Conservation (phyloP, 1,140 invertebrate genomes). For the Sesamia nonagrioides region DNA sequence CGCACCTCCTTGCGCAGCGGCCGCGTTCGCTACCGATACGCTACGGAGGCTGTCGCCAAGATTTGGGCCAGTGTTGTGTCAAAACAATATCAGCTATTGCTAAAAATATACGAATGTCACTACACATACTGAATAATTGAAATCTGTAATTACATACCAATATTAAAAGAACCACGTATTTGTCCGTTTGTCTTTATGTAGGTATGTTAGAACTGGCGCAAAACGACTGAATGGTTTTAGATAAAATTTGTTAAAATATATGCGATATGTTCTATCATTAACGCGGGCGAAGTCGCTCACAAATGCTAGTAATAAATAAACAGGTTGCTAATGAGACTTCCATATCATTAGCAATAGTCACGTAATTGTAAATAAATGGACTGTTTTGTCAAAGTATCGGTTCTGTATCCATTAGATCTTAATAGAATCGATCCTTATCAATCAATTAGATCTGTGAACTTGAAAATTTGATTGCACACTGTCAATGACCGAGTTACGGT, state of each 20-base stretch:
- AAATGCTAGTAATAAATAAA: slow-evolving; percentile 1
- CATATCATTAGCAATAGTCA: background rate
- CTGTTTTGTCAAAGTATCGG: background rate
- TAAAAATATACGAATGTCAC: background rate
- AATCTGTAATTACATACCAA: too few relatives aligned
- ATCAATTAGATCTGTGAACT: slow-evolving; percentile 42
- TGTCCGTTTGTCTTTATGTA: too few relatives aligned
- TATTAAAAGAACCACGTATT: too few relatives aligned
- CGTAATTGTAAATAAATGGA: slow-evolving; percentile 2
- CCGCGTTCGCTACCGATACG: too few relatives aligned
- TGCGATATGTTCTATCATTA: too few relatives aligned
- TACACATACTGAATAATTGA: background rate
- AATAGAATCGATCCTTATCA: slow-evolving; percentile 30
- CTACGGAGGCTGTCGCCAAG: too few relatives aligned
- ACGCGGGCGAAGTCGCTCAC: too few relatives aligned
- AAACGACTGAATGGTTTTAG: too few relatives aligned
- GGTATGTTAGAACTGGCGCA: too few relatives aligned
- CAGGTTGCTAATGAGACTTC: background rate
- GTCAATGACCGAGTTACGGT: slow-evolving; percentile 38
- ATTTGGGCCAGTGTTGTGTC: too few relatives aligned
- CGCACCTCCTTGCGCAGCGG: too few relatives aligned
- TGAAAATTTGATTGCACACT: slow-evolving; percentile 22
- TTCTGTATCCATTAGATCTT: slow-evolving; percentile 6
- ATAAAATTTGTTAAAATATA: too few relatives aligned
- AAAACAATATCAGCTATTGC: background rate